Base-by-base conservation (phyloP, 2,888 invertebrate species). In the Troides aeacus region DNA sequence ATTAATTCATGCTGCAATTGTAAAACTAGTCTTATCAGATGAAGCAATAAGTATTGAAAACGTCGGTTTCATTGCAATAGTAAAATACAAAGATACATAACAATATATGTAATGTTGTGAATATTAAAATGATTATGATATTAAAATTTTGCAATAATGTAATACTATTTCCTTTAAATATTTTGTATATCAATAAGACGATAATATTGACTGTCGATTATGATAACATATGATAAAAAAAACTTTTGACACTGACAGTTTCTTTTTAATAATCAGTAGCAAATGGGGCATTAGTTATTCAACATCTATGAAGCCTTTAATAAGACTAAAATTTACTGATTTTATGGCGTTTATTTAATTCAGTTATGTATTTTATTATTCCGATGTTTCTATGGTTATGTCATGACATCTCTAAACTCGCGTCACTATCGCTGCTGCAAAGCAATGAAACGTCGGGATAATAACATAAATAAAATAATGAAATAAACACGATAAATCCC, bases 1-100 rank as follows among this genome's bases (percentile, higher is more conserved):
- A 46, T 59, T 59, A 17, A 36, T 66, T 58, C 62, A 62, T 60
- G 70, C 66, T 70, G 66, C 66, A 62, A 60, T 36, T 58, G 53
- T 63, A 53, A 42, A 4, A 46, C 50, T 7, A 61, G 36, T 36
- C n/a, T 62, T 66, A 61, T 66, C 66, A 57, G 39, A 63, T 64
- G n/a, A 39, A n/a, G 21, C 30, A 50, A 62, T 57, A 24, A 24
- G 62, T 57, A 36, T 24, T 57, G n/a, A n/a, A n/a, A 56, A 57
- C 10, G 21, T 23, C 18, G 18, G 21, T 57, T 57, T n/a, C 12
- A n/a, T 57, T 57, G 5, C 7, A 10, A 21, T 57, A 21, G 57
- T 57, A 10, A 8, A 57, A 18, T 10, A 64, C 46, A 65, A 65
- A 59, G 24, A 18, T 60, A 46, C n/a, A 39, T 65, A 50, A 15